phyloP scores from a whole-genome alignment of 2,797 vertebrate genomes.

The Acanthiza pusilla region DNA sequence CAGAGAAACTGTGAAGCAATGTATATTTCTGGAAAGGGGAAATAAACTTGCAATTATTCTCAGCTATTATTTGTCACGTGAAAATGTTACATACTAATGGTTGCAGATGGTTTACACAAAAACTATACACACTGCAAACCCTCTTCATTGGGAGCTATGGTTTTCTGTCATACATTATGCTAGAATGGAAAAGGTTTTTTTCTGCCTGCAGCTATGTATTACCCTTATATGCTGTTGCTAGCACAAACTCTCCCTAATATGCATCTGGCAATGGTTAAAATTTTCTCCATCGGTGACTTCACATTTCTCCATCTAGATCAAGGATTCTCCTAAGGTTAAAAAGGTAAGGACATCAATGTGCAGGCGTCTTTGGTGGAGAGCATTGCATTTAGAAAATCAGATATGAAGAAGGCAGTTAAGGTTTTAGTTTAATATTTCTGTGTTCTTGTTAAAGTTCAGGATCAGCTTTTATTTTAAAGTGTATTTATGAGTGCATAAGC shows the following conservation, averaged over 20 bases:
- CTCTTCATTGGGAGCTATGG: neutral
- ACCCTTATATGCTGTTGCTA: neutral
- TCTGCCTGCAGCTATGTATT: conserved; percentile 20
- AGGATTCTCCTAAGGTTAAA: neutral
- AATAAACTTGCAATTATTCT: conserved; percentile 44
- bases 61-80: conserved; percentile 26
- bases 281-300: neutral
- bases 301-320: neutral
- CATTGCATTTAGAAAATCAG: neutral
- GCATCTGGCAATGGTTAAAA: conserved; percentile 11
- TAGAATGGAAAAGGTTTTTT: neutral
- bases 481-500: neutral
- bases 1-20: conserved; percentile 8
- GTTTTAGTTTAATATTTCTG: neutral
- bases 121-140: neutral
- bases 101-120: conserved; percentile 42
- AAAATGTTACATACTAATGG: conserved; percentile 15
- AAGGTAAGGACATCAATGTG: neutral
- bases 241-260: neutral
- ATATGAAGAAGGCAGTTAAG: neutral
- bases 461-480: neutral
- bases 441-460: neutral
- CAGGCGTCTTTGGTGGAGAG: neutral
- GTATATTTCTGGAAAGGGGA: conserved; percentile 36
- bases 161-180: neutral